Base-by-base conservation (phyloP, 1,140 invertebrate genomes). In the Nylanderia fulva region DNA sequence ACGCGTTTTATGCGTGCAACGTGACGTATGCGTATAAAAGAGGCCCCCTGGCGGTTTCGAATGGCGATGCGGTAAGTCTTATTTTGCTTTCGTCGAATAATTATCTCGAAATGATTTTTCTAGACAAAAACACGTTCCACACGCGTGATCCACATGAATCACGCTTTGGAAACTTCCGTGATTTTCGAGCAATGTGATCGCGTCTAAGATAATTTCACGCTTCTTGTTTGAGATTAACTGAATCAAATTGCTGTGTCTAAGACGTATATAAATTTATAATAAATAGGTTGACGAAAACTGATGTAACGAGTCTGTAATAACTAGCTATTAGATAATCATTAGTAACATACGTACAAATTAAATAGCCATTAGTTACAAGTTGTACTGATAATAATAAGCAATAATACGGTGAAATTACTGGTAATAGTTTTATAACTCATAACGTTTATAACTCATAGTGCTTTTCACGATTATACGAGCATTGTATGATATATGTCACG, bases 51-150 rank as follows among this genome's bases (percentile, higher is more conserved):
- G 42, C 39, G 2, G 27, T 54, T 39, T 56, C 64, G 24, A 58
- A 69, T n/a, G n/a, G n/a, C 52, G 66, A 71, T 18, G 36, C 29
- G 29, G 69, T 72, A 54, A 82, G 77, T 82, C 52, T 42, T 48
- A 48, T 69, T 33, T 27, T 63, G 36, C 24, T 63, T 76, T 60
- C 24, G 39, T 21, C n/a, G n/a, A n/a, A 29, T 63, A 63, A 63
- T 45, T 76, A 45, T 76, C 15, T 48, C 27, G 18, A 39, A 63
- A 29, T 6, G 36, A 42, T 11, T 76, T 76, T 76, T 42, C 36
- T 63, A 42, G 6, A 15, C 1, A 61, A 76, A 75, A 75, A 29
- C 18, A 45, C 18, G 39, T 63, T 45, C 56, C 58, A 39, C 56
- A 27, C 18, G 56, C 52, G 71, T 74, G 52, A 39, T 56, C 8